Evolutionary conservation across 1,140 invertebrate genomes (phyloP).

Genomic region (Drosophila takahashii): DNA sequence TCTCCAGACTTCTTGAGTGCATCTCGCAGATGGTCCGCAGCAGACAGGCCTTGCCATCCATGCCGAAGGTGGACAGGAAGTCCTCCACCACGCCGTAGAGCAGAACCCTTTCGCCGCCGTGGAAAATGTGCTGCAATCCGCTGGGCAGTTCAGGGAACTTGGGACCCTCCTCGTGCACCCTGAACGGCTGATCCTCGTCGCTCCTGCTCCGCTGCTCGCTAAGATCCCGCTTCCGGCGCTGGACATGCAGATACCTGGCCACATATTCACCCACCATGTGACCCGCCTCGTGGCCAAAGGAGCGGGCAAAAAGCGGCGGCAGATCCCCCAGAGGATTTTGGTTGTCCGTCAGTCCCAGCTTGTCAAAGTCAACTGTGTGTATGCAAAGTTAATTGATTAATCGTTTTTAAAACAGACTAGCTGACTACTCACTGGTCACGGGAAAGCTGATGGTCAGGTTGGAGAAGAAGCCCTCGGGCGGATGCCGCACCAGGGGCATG

Average conservation of each 20-base stretch:
- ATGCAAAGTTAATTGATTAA: constrained; percentile 49
- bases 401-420: not conserved
- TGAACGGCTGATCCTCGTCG: constrained; percentile 23
- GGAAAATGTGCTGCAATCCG: constrained; percentile 86
- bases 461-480: constrained; percentile 92
- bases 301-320: constrained; percentile 89
- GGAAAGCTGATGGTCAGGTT: constrained; percentile 94
- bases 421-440: constrained; percentile 91
- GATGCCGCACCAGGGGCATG: constrained; percentile 92
- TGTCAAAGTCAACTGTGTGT: constrained; percentile 92
- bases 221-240: constrained; percentile 86
- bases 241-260: constrained; percentile 88
- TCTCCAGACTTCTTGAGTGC: constrained; percentile 90
- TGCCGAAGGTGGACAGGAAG: constrained; percentile 90
- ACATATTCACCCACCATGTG: constrained; percentile 89
- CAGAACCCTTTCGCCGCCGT: constrained; percentile 91
- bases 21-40: constrained; percentile 94
- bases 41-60: constrained; percentile 92
- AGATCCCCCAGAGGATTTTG: constrained; percentile 93
- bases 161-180: constrained; percentile 61
- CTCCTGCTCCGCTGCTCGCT: constrained; percentile 70
- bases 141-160: constrained; percentile 77
- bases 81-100: constrained; percentile 91
- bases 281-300: constrained; percentile 89
- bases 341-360: constrained; percentile 92